Percentiles rank a stretch among this genome's conserved stretches.
phyloP scores from a whole-genome alignment of 2,797 vertebrate genomes.

The Sparus aurata region DNA sequence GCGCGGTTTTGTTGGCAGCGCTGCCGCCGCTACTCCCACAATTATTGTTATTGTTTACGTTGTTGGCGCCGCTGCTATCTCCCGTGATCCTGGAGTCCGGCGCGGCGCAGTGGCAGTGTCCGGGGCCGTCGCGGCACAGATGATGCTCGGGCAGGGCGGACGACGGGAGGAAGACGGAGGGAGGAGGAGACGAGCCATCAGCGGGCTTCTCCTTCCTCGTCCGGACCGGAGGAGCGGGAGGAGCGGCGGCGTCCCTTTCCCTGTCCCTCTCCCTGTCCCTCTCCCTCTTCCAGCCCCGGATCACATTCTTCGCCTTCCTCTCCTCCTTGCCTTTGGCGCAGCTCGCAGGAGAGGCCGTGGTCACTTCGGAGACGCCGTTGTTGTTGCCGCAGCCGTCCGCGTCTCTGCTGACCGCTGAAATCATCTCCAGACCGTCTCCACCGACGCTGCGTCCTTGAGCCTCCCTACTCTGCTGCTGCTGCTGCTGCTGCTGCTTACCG shows the following conservation, averaged over 20 bases:
- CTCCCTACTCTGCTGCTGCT: constrained; percentile 50
- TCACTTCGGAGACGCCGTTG: constrained; percentile 74
- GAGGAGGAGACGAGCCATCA: constrained; percentile 72
- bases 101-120: constrained; percentile 75
- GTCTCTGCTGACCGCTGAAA: constrained; percentile 70
- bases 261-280: constrained; percentile 62
- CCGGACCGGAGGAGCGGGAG: constrained; percentile 60
- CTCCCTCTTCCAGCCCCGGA: constrained; percentile 80
- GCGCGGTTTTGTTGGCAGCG: constrained; percentile 78
- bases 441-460: constrained; percentile 69
- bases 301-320: constrained; percentile 73
- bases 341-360: constrained; percentile 60
- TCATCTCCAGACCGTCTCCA: constrained; percentile 66
- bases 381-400: constrained; percentile 44
- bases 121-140: constrained; percentile 88
- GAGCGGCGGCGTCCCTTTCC: constrained; percentile 64
- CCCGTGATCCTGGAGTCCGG: constrained; percentile 70
- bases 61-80: constrained; percentile 80
- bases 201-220: constrained; percentile 73
- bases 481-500: constrained; percentile 47
- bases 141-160: constrained; percentile 87
- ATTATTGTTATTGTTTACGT: constrained; percentile 77
- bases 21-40: constrained; percentile 74
- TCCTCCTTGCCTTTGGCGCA: constrained; percentile 78
- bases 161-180: constrained; percentile 71